phyloP scores from a whole-genome alignment of 1,140 invertebrate genomes.

The Cydia splendana region DNA sequence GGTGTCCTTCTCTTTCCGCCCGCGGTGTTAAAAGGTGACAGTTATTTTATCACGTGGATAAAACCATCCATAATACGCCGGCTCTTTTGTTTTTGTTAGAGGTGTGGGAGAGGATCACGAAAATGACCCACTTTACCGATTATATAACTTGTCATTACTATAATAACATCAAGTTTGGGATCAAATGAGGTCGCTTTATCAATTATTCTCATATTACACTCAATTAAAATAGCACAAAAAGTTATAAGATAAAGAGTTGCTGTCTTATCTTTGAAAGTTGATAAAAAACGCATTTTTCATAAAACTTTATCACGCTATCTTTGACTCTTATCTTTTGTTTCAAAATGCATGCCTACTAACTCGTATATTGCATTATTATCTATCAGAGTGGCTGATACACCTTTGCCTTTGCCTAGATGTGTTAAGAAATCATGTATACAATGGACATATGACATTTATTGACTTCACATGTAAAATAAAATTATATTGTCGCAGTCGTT shows the following conservation, averaged over 20 bases:
- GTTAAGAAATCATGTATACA: background rate
- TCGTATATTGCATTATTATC: background rate
- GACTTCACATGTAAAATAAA: too few relatives aligned
- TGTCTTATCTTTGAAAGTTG: background rate
- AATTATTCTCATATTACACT: background rate
- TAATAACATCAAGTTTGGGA: constrained; percentile 19
- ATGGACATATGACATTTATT: too few relatives aligned
- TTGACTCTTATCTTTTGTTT: constrained; percentile 28
- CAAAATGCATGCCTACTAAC: background rate
- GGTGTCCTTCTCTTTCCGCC: too few relatives aligned
- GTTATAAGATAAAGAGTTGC: background rate
- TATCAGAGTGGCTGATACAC: background rate
- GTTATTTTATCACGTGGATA: too few relatives aligned
- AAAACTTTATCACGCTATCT: constrained; percentile 14
- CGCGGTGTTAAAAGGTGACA: too few relatives aligned
- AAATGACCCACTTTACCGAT: too few relatives aligned
- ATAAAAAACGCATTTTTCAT: constrained; percentile 1
- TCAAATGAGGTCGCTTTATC: background rate
- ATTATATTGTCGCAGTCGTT: too few relatives aligned
- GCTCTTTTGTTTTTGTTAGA: too few relatives aligned
- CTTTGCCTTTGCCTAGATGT: background rate
- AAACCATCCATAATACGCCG: too few relatives aligned
- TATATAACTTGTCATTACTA: too few relatives aligned
- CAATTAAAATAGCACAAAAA: background rate
- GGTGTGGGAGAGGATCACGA: too few relatives aligned